Evolutionary conservation across 2,888 invertebrate genomes (phyloP).

Genomic region (Coenonympha arcania): DNA sequence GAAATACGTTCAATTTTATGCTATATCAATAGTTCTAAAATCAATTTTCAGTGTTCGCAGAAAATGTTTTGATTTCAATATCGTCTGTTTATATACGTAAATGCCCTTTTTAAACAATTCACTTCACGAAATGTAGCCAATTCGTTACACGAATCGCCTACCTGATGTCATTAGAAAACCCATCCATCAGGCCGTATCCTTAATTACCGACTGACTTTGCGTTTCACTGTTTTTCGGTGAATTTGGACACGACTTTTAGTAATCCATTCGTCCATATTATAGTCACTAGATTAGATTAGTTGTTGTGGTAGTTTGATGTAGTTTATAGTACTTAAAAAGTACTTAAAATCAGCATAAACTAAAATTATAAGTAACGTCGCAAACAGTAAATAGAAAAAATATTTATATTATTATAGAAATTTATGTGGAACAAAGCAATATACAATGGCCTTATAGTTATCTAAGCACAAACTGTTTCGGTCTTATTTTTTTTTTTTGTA

Average conservation of each 20-base stretch:
- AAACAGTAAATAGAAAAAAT: constrained; percentile 23
- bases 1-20: too few relatives aligned
- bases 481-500: constrained; percentile 36
- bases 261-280: constrained; percentile 68
- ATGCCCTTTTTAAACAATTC: too few relatives aligned
- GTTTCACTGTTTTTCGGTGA: background rate
- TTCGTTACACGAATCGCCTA: too few relatives aligned
- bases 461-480: constrained; percentile 39
- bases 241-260: constrained; percentile 9
- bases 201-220: background rate
- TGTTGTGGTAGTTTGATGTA: constrained; percentile 33
- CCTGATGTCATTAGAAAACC: constrained; percentile 25
- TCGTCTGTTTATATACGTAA: too few relatives aligned
- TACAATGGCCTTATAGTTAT: constrained; percentile 52
- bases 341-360: constrained; percentile 39
- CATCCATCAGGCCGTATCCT: constrained; percentile 15
- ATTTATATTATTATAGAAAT: constrained; percentile 16
- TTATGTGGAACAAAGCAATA: constrained; percentile 49
- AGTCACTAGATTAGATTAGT: constrained; percentile 62
- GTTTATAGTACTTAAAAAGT: constrained; percentile 62
- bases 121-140: too few relatives aligned
- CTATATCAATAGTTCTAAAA: too few relatives aligned
- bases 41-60: too few relatives aligned
- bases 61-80: too few relatives aligned
- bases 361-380: constrained; percentile 14